Conservation (phyloP, 2,888 invertebrate species). For the Philonicus albiceps region DNA sequence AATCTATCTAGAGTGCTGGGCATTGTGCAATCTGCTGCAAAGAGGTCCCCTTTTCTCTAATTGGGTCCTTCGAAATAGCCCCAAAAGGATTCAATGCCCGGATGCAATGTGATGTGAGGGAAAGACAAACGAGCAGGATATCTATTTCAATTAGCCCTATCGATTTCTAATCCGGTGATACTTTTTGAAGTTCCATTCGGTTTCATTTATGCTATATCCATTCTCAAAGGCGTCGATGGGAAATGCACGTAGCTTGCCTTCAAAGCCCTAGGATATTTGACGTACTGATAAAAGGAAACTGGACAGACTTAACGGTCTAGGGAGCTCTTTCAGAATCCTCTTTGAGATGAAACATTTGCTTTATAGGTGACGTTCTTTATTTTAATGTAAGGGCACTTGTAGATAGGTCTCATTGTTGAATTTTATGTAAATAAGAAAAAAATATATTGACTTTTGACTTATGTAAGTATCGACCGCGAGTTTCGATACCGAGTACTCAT, state of each 20-base stretch:
- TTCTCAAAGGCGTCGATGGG: background rate
- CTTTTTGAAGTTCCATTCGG: background rate
- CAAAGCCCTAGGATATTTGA: background rate
- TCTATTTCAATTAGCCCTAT: constrained; percentile 6
- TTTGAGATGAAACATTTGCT: background rate
- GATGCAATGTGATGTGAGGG: background rate
- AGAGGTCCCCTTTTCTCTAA: background rate
- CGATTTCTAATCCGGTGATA: background rate
- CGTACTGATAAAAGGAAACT: background rate
- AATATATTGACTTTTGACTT: background rate
- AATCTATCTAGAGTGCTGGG: background rate
- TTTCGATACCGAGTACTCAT: too few species aligned
- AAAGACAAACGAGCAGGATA: background rate
- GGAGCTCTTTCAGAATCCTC: background rate
- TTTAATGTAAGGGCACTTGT: background rate
- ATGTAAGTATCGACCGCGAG: too few species aligned
- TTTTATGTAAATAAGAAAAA: background rate
- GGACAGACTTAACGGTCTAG: background rate
- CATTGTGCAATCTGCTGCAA: background rate
- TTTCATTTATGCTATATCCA: background rate
- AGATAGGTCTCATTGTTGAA: background rate
- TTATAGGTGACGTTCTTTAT: background rate
- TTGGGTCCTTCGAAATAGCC: background rate
- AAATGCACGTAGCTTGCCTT: background rate
- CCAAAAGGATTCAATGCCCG: background rate